These are phyloP conservation scores for Plebejus anna DNA, from an alignment of 2,888 invertebrate species.

Conservation along the genomic window DNA sequence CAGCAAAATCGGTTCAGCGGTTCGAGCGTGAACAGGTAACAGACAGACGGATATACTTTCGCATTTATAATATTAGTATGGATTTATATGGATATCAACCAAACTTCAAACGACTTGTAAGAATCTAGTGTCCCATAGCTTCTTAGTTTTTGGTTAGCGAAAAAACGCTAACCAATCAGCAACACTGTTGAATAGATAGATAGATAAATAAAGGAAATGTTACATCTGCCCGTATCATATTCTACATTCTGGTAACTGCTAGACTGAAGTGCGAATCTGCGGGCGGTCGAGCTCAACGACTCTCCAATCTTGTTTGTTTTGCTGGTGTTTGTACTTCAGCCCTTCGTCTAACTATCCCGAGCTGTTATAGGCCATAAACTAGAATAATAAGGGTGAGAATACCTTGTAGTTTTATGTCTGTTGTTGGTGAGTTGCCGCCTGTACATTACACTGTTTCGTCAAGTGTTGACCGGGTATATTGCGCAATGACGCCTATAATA, in stretches of 20 bases:
- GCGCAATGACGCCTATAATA: conserved; percentile 42
- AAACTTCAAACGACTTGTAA: too few species aligned
- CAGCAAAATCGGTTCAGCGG: too few species aligned
- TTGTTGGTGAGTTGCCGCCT: conserved; percentile 12
- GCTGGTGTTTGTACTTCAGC: conserved; percentile 50
- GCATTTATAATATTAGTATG: too few species aligned
- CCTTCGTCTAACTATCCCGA: conserved; percentile 21
- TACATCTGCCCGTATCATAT: conserved; percentile 41
- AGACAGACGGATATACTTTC: too few species aligned
- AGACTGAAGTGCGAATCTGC: conserved; percentile 58
- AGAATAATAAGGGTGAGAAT: conserved; percentile 24
- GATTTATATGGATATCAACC: too few species aligned
- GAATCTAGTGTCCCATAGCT: too few species aligned
- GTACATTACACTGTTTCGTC: conserved; percentile 37
- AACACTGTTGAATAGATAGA: too few species aligned
- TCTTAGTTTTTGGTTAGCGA: too few species aligned
- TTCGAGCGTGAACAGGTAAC: too few species aligned
- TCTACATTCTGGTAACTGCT: conserved; percentile 42
- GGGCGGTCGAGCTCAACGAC: conserved; percentile 56
- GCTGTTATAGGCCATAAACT: conserved; percentile 32
- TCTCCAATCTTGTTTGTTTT: conserved; percentile 57
- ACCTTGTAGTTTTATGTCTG: background rate
- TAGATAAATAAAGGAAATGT: background rate
- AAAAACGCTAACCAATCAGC: too few species aligned
- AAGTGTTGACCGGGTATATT: conserved; percentile 45